Conservation (phyloP, 1,140 invertebrate species). For the Drosophila erecta region DNA sequence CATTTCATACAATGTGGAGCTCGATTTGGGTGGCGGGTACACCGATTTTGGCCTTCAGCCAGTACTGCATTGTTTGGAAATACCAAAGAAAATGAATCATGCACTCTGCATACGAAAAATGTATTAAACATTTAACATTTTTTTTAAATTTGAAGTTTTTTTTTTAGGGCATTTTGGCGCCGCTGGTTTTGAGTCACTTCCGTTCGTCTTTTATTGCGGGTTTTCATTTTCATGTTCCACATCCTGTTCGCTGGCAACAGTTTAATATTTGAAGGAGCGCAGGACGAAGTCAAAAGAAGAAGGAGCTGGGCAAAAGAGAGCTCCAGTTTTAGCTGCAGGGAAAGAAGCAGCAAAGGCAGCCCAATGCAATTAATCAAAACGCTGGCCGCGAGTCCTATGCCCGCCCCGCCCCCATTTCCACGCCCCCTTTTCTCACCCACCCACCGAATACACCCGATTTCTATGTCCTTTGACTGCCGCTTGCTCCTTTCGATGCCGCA, state of each 20-base stretch:
- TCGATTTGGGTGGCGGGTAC: too few species aligned
- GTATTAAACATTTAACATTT: too few species aligned
- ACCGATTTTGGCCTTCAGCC: not conserved
- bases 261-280: constrained; percentile 49
- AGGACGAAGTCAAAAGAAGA: not conserved
- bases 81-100: too few species aligned
- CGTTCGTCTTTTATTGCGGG: not conserved
- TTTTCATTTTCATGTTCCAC: constrained; percentile 27
- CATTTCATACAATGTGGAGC: not conserved
- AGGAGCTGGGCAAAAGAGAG: constrained; percentile 4
- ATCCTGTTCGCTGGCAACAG: constrained; percentile 38
- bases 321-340: not conserved
- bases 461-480: not conserved
- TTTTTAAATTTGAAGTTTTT: not conserved
- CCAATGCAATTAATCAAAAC: constrained; percentile 74
- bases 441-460: constrained; percentile 15
- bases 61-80: too few species aligned
- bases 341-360: constrained; percentile 6
- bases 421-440: not conserved
- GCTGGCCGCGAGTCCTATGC: constrained; percentile 32
- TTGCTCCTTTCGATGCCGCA: not conserved
- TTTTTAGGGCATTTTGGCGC: not conserved
- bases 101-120: too few species aligned
- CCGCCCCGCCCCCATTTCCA: not conserved
- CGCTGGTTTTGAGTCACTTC: not conserved